These are phyloP conservation scores for Apostichopus parvimensis DNA, from an alignment of 35 echinoderm and acorn worm species.

Conservation along the genomic window DNA sequence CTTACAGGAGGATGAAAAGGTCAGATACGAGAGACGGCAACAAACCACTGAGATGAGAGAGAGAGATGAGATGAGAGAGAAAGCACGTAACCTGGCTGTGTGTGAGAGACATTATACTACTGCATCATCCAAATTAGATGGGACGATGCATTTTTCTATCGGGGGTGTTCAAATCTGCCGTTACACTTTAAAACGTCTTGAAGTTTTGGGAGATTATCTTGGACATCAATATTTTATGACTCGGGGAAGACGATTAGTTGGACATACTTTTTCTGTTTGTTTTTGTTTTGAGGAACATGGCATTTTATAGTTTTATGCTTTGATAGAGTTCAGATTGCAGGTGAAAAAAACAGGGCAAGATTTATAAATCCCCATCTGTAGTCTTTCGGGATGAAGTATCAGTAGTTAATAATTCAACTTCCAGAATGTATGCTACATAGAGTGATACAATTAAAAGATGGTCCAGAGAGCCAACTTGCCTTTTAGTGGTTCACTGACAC, in stretches of 20 bases:
- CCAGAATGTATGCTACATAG: too few species aligned
- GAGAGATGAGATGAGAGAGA: conserved; percentile 1
- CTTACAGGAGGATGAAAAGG: conserved; percentile 25
- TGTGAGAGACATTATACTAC: conserved; percentile 20
- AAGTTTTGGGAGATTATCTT: not conserved
- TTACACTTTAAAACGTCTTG: not conserved
- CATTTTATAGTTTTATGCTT: too few species aligned
- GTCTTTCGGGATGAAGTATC: too few species aligned
- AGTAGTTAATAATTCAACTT: too few species aligned
- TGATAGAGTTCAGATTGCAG: too few species aligned
- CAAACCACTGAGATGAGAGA: conserved; percentile 3
- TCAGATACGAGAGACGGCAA: conserved; percentile 32
- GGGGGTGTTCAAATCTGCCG: not conserved
- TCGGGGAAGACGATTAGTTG: not conserved
- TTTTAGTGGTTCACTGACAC: too few species aligned
- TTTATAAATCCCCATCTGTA: too few species aligned
- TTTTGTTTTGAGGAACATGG: too few species aligned
- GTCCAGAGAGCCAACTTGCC: too few species aligned
- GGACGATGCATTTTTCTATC: conserved; percentile 14
- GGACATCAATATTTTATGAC: not conserved
- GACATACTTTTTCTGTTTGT: too few species aligned
- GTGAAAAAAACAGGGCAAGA: too few species aligned
- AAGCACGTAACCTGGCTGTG: not conserved
- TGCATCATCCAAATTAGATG: conserved; percentile 7
- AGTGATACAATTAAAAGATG: too few species aligned